These are phyloP conservation scores for Pelosia muscerda DNA, from an alignment of 2,888 invertebrate genomes.

Conservation along the genomic window DNA sequence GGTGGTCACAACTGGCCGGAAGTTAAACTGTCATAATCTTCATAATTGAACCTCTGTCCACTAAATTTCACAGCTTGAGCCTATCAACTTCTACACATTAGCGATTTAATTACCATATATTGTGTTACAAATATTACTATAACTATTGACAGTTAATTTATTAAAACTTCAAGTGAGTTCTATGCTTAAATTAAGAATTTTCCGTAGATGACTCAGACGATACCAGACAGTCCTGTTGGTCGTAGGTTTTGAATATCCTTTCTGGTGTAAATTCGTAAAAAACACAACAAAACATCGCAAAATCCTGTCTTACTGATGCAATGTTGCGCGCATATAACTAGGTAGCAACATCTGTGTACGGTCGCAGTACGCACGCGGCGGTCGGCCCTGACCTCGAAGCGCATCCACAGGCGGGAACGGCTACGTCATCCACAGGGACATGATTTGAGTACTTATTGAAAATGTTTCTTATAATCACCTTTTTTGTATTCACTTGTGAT, in stretches of 20 bases:
- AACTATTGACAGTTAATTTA: background rate
- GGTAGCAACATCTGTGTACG: background rate
- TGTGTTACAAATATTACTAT: background rate
- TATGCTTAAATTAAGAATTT: background rate
- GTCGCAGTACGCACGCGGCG: constrained; percentile 25
- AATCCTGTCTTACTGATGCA: background rate
- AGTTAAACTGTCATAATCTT: background rate
- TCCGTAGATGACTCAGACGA: no score
- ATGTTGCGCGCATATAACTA: background rate
- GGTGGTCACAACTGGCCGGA: background rate
- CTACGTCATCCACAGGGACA: constrained; percentile 39
- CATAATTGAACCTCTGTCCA: constrained; percentile 1
- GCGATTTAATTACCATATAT: background rate
- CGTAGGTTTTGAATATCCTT: background rate
- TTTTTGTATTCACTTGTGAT: background rate
- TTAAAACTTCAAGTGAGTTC: background rate
- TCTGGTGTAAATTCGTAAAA: background rate
- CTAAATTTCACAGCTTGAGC: constrained; percentile 2
- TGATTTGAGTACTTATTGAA: constrained; percentile 28
- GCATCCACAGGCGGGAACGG: constrained; percentile 47
- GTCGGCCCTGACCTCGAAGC: constrained; percentile 65
- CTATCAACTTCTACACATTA: constrained; percentile 3
- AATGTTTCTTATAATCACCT: background rate
- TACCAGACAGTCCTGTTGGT: no score
- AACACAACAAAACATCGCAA: background rate